Evolutionary conservation across 2,797 vertebrate genomes (phyloP).

Genomic region (Agapornis canus): DNA sequence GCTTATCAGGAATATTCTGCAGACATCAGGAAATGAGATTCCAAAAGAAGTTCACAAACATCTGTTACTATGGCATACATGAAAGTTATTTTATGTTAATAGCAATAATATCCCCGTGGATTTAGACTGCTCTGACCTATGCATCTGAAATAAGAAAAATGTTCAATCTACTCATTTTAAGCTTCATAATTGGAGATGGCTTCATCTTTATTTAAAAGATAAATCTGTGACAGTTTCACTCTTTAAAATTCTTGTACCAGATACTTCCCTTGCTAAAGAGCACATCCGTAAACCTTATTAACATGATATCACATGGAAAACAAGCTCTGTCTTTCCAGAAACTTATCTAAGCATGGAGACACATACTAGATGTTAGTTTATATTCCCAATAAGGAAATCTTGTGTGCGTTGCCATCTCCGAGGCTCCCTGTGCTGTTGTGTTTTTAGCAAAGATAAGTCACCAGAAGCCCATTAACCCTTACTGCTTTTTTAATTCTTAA

Average conservation of each 20-base stretch:
- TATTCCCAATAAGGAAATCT: not conserved
- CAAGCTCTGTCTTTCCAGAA: not conserved
- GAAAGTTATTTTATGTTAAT: not conserved
- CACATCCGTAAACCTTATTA: not conserved
- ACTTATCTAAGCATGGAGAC: not conserved
- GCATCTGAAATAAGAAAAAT: not conserved
- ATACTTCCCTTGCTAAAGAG: not conserved
- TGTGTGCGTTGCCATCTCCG: not conserved
- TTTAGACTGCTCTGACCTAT: not conserved
- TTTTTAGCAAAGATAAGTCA: not conserved
- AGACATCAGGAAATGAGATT: not conserved
- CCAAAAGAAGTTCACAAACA: not conserved
- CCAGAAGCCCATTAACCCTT: not conserved
- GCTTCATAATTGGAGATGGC: not conserved
- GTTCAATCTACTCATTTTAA: not conserved
- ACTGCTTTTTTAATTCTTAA: not conserved
- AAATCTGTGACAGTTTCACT: not conserved
- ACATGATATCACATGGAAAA: accelerated
- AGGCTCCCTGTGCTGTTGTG: accelerated
- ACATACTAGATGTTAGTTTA: accelerated
- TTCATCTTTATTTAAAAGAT: not conserved
- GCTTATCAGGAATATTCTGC: conserved; percentile 19
- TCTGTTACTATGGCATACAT: not conserved
- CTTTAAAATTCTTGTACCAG: not conserved
- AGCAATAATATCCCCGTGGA: not conserved